These are phyloP conservation scores for Drosophila mimica DNA, from an alignment of 2,888 invertebrate species.

Conservation along the genomic window DNA sequence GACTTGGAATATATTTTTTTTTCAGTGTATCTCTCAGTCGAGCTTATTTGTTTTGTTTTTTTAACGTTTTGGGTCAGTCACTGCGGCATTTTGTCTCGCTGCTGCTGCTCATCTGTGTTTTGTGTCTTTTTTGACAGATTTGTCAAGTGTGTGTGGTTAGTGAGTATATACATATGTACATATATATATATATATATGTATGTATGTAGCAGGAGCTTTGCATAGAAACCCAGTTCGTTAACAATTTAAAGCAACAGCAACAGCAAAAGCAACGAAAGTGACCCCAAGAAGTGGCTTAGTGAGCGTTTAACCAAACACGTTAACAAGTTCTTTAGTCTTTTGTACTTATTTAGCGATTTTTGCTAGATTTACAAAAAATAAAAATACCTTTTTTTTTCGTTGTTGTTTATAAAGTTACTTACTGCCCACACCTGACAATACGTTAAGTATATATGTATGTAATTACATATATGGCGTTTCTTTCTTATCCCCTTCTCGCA, in stretches of 20 bases:
- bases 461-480: constrained; percentile 11
- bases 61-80: neutral
- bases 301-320: constrained; percentile 13
- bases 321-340: constrained; percentile 14
- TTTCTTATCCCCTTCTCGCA: constrained; percentile 27
- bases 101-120: constrained; percentile 9
- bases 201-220: constrained; percentile 12
- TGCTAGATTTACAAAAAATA: constrained; percentile 24
- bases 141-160: constrained; percentile 33
- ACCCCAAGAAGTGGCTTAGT: constrained; percentile 3
- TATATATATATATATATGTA: too few species aligned
- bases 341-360: constrained; percentile 44
- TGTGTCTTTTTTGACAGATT: constrained; percentile 29
- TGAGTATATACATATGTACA: neutral
- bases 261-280: constrained; percentile 11
- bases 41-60: neutral
- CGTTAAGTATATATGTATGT: neutral
- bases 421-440: constrained; percentile 49
- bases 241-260: neutral
- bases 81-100: constrained; percentile 6
- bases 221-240: constrained; percentile 27
- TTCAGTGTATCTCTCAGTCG: neutral
- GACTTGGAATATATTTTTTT: too few species aligned
- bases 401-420: constrained; percentile 14
- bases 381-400: neutral